These are phyloP conservation scores for Callospermophilus lateralis DNA, from an alignment of 2,113 vertebrate species.

Conservation along the genomic window DNA sequence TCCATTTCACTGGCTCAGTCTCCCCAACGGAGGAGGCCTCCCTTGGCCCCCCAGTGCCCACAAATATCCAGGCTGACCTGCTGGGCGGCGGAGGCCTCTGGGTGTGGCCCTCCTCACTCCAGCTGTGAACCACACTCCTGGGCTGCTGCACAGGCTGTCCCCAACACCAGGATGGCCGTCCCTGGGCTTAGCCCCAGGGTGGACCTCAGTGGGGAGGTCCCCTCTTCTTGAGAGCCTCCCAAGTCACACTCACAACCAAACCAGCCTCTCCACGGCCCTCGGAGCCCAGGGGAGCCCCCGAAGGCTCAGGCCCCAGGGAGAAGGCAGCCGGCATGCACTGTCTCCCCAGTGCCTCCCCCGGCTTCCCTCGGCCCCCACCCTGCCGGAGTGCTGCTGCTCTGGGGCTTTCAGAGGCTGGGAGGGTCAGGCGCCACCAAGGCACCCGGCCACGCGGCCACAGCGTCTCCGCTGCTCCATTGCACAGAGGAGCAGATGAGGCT, in stretches of 20 bases:
- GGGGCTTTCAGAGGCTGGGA: neutral
- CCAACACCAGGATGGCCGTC: neutral
- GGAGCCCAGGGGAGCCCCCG: no score
- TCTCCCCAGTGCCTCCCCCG: no score
- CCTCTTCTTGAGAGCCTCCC: no score
- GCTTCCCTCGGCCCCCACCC: no score
- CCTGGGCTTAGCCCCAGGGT: neutral
- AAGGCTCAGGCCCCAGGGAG: no score
- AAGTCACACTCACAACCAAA: no score
- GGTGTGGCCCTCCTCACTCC: neutral
- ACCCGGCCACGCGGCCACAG: neutral
- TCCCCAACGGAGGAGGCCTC: neutral
- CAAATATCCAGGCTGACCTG: neutral
- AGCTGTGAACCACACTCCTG: neutral
- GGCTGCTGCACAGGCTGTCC: neutral
- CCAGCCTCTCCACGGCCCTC: no score
- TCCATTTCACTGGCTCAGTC: neutral
- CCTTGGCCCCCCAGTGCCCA: neutral
- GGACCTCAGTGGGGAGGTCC: neutral
- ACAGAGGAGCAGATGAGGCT: neutral
- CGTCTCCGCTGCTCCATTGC: neutral
- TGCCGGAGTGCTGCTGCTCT: neutral
- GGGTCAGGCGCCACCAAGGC: neutral
- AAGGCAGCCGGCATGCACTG: no score
- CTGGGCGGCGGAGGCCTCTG: rapidly evolving